phyloP scores from a whole-genome alignment of 2,888 invertebrate genomes.

The Pollenia angustigena region DNA sequence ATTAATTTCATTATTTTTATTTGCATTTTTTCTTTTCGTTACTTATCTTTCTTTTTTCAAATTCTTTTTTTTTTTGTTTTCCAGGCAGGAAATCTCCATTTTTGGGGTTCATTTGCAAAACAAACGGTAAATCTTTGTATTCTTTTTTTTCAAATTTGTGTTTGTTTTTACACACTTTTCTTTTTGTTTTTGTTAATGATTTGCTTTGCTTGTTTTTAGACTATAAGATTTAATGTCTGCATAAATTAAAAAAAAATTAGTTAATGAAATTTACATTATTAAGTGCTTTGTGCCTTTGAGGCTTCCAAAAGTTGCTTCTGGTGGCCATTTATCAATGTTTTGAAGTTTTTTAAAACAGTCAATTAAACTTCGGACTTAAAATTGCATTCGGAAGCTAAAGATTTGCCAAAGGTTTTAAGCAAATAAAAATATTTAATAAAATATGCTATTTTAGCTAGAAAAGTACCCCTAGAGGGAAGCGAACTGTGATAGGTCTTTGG shows the following conservation, averaged over 20 bases:
- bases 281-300: neutral
- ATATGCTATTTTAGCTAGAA: no score
- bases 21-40: conserved; percentile 49
- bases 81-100: conserved; percentile 83
- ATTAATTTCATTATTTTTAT: conserved; percentile 66
- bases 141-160: conserved; percentile 50
- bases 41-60: conserved; percentile 73
- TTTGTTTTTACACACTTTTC: conserved; percentile 63
- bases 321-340: neutral
- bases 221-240: neutral
- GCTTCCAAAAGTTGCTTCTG: neutral
- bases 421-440: no score
- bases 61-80: conserved; percentile 79
- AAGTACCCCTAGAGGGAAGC: no score
- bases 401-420: no score
- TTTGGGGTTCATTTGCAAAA: conserved; percentile 83
- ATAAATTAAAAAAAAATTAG: conserved; percentile 8
- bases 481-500: no score
- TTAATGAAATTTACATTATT: neutral
- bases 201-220: conserved; percentile 7
- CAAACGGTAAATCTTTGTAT: conserved; percentile 81
- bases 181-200: conserved; percentile 16
- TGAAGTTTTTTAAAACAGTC: no score
- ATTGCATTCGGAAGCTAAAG: no score
- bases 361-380: no score